Evolutionary conservation across 1,140 invertebrate genomes (phyloP), one percentile per base, ranked within the genome.

Genomic region (roundworm (Caenorhabditis elegans)): DNA sequence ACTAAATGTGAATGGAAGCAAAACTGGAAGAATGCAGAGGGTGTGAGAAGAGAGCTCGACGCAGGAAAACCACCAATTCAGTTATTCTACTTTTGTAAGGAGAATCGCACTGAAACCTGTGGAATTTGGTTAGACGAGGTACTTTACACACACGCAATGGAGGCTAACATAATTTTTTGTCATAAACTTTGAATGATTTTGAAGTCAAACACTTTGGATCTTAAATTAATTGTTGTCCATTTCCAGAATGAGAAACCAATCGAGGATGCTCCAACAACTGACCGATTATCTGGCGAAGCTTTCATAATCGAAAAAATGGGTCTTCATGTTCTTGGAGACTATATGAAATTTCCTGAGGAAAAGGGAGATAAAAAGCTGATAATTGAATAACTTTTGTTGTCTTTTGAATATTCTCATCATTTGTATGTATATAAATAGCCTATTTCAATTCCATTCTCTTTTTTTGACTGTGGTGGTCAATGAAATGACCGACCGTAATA

Each of bases 1-100:
- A 70, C 60, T 39, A 70, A 70, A 70, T 70, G 60, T 24, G 60
- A 70, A 70, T 70, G 31, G 34, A 70, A 70, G 22, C 60, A 70
- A 19, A 70, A 70, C 34, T 70, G 60, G 60, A 39, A 15, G 4
- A 39, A 70, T 39, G 60, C 60, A 10, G 60, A 70, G 11, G 60
- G 60, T 17, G 60, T 70, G 1, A 70, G 28, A 24, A 70, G 60
- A 43, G 10, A 39, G 4, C n/a, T 70, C 5, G 60, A 70, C 26
- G 60, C 60, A n/a, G 60, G 60, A 43, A 39, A 39, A 0, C 34
- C 60, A 11, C 17, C 17, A 39, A 43, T 70, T 1, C 60, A 70
- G 28, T 70, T 39, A 15, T 70, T 70, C 34, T 70, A 70, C 22
- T 70, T 70, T 39, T 70, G 60, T 15, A 70, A 70, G 22, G 60